Evolutionary conservation across 2,888 invertebrate species (phyloP).

Genomic region (Emesis russula): DNA sequence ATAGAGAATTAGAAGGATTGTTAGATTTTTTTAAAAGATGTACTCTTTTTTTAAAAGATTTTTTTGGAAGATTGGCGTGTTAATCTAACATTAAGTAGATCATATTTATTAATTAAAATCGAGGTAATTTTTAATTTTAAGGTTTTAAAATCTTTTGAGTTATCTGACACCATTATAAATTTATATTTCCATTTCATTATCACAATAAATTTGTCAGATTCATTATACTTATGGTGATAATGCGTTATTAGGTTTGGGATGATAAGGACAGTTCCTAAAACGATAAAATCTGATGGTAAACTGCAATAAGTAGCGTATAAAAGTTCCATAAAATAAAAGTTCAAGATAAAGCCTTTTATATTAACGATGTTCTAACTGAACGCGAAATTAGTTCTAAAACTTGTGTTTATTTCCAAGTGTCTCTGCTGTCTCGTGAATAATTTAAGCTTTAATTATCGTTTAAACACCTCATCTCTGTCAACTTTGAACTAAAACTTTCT

Average conservation of each 20-base stretch:
- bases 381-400: constrained; percentile 1
- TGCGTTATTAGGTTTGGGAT: not conserved
- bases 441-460: constrained; percentile 17
- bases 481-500: constrained; percentile 26
- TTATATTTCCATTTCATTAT: too few relatives aligned
- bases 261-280: too few relatives aligned
- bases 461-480: not conserved
- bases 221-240: not conserved
- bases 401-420: constrained; percentile 21
- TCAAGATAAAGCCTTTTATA: not conserved
- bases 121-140: too few relatives aligned
- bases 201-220: too few relatives aligned
- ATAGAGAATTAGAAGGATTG: too few relatives aligned
- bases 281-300: not conserved
- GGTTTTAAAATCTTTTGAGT: too few relatives aligned
- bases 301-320: not conserved
- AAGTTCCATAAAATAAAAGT: not conserved
- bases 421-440: constrained; percentile 16
- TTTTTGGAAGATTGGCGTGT: too few relatives aligned
- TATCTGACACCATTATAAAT: too few relatives aligned
- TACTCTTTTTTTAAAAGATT: too few relatives aligned
- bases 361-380: not conserved
- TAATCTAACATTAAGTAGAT: too few relatives aligned
- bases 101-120: too few relatives aligned
- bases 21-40: too few relatives aligned